Conservation (phyloP, 2,113 vertebrate genomes). For the Macrotis lagotis region DNA sequence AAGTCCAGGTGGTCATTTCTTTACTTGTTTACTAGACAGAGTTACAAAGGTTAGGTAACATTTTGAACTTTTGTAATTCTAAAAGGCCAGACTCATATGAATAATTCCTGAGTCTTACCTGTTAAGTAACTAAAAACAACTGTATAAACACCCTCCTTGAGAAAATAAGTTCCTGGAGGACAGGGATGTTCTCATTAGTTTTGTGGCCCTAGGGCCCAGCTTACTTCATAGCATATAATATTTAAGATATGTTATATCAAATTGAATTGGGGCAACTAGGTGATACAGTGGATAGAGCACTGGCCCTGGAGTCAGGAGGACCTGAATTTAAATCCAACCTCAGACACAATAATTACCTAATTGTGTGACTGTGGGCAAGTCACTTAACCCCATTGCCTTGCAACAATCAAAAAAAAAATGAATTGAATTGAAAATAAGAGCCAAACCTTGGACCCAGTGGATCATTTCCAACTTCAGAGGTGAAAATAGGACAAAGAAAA, state of each 20-base stretch:
- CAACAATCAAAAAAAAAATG: no score
- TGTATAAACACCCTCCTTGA: neutral
- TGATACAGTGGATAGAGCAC: no score
- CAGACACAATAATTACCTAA: no score
- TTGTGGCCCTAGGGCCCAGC: neutral
- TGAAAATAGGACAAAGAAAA: constrained; percentile 60
- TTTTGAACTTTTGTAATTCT: constrained; percentile 54
- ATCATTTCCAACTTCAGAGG: constrained; percentile 63
- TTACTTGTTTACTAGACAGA: constrained; percentile 20
- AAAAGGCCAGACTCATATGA: constrained; percentile 53
- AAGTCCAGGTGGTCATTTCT: neutral
- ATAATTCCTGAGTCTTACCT: constrained; percentile 30
- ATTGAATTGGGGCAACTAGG: no score
- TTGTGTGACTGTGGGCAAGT: no score
- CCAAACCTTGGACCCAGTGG: constrained; percentile 28
- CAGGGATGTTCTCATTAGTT: neutral
- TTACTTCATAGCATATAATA: neutral
- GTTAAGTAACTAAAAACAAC: constrained; percentile 65
- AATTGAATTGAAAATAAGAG: constrained; percentile 47
- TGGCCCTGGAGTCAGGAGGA: no score
- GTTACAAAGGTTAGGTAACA: constrained; percentile 55
- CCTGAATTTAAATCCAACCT: no score
- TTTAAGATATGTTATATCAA: no score
- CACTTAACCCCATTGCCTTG: no score
- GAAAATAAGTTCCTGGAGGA: neutral